Base-by-base conservation (phyloP, 2,888 invertebrate genomes). In the Pterostichus madidus region DNA sequence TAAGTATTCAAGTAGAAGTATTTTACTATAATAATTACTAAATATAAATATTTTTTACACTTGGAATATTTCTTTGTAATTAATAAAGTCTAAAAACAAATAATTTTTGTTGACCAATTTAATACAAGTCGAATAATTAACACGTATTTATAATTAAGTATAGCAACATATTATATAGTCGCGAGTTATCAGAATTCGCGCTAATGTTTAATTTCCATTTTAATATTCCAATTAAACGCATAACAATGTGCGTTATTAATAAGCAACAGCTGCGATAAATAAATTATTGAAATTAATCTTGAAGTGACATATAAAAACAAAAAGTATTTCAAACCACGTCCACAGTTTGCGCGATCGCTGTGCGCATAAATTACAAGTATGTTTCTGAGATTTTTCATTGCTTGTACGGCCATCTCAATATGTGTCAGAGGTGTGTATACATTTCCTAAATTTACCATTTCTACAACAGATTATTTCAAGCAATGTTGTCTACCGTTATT, bases 251-350 rank as follows among this genome's bases (percentile, higher is more conserved):
- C 53, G 53, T n/a, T 31, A 31, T 24, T 13, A 64, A 7, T 64
- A 52, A 39, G 39, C 39, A 52, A 52, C 52, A 52, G 13, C 13
- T 11, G 15, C 35, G 11, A 71, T 71, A 46, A 71, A 71, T 17
- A 44, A 71, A 17, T 71, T 64, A 64, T 64, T 59, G 24, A 31
- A 59, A 59, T 59, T 11, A 59, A 35, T 64, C 17, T 64, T 64
- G 31, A 13, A 35, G n/a, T 64, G 64, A 39, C 64, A 24, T 71
- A 71, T 71, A 71, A 71, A 44, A 44, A 39, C 68, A 44, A 71
- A 44, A 44, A 71, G 68, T 71, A 17, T 71, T 71, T 71, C 44
- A 44, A 24, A 71, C 15, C 52, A 71, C 44, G 44, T 71, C 13
- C 68, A 71, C 68, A 71, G 44, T 71, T 71, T 17, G 68, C 44